Base-by-base conservation (phyloP, 1,140 invertebrate species). In the Megathymus violae region DNA sequence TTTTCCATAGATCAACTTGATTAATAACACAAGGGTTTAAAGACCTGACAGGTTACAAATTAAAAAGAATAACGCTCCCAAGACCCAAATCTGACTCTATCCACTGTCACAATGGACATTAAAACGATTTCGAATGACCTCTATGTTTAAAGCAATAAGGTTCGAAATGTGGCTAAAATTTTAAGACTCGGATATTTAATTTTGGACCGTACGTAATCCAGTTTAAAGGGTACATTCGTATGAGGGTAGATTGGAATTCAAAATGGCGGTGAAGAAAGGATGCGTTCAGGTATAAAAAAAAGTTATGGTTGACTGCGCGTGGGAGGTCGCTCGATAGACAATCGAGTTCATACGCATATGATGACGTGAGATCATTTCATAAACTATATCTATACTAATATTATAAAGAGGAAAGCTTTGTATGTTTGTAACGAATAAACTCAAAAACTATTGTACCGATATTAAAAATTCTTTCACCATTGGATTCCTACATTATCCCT, bases 11-110 rank as follows among this genome's bases (percentile, higher is more conserved):
- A 43, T 41, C 36, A 59, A 46, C 63, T 80, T 83, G 76, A 86
- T 86, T 86, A 84, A 86, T 82, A 81, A 75, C 73, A 72, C 47
- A 70, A 51, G 63, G 70, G 71, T 76, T 70, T 70, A 68, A 72
- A 69, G 62, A 66, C 64, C 50, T 76, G 71, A 71, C 76, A 72
- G 74, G 76, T 77, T 75, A 72, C 76, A 80, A 76, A 75, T 56
- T 38, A 70, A 76, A 76, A 74, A 73, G 78, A 70, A 62, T 22
- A 59, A 67, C 71, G 74, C 78, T 79, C 76, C 71, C 70, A 63
- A 71, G 70, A 69, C 76, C 77, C 78, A 63, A 85, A 86, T 83
- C 77, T 79, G 66, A 72, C 64, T 59, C 71, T 74, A 82, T 82
- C 80, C 76, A 82, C 64, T 66, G 63, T 60, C 51, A 78, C 82